A percentile compares a stretch with the other conserved stretches of the same genome.
Evolutionary conservation across 2,888 invertebrate species (phyloP).

Genomic region (Noctua janthina): DNA sequence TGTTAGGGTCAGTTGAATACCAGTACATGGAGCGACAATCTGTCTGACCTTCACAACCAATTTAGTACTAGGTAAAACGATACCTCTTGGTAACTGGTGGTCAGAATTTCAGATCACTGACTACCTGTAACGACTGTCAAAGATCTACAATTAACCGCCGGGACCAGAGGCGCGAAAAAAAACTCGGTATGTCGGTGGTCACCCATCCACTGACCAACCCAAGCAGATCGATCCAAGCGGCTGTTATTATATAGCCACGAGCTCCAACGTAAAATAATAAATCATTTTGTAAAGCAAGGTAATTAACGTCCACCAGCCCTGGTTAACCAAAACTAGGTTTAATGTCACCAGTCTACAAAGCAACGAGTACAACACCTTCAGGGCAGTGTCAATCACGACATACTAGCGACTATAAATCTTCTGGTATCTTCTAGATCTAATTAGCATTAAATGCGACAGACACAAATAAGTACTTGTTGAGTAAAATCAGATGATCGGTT

Average conservation of each 20-base stretch:
- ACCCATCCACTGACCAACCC: not conserved
- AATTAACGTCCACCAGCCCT: slow-evolving; percentile 64
- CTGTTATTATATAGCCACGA: not conserved
- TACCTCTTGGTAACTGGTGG: not conserved
- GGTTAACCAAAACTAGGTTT: slow-evolving; percentile 66
- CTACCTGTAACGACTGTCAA: not conserved
- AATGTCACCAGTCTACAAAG: slow-evolving; percentile 71
- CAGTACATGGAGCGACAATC: not conserved
- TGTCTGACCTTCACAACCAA: not conserved
- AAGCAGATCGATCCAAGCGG: not conserved
- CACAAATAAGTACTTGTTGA: slow-evolving; percentile 41
- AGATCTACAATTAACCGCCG: not conserved
- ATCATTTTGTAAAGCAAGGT: not conserved
- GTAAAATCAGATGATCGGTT: slow-evolving; percentile 44
- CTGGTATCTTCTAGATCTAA: slow-evolving; percentile 62
- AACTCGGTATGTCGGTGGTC: not conserved
- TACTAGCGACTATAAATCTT: slow-evolving; percentile 59
- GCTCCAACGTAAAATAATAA: not conserved
- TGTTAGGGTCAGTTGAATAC: not conserved
- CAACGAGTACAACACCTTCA: slow-evolving; percentile 56
- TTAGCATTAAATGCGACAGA: slow-evolving; percentile 58
- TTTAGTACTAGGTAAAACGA: not conserved
- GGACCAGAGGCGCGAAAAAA: not conserved
- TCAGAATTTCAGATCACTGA: not conserved
- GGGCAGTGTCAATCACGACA: slow-evolving; percentile 78